phyloP scores from a whole-genome alignment of 2,888 invertebrate species.

The Clivina fossor region DNA sequence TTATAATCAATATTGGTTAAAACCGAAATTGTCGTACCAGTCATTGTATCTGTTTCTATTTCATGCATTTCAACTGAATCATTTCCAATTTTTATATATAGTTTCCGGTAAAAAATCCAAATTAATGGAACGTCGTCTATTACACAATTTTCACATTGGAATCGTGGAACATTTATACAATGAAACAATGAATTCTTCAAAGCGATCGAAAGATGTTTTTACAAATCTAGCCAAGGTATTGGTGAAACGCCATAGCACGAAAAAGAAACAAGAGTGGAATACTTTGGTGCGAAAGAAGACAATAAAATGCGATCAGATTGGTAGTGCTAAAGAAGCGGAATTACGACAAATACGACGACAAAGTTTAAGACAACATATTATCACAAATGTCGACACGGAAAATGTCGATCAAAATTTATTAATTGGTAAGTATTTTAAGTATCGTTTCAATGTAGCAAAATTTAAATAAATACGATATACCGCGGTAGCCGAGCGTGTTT shows the following conservation, averaged over 20 bases:
- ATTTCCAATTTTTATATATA: constrained; percentile 46
- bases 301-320: constrained; percentile 72
- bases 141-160: constrained; percentile 90
- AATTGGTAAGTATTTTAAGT: constrained; percentile 60
- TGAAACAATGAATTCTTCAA: constrained; percentile 69
- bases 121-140: constrained; percentile 80
- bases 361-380: constrained; percentile 70
- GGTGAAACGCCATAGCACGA: constrained; percentile 60
- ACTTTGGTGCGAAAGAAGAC: constrained; percentile 76
- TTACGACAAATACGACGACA: constrained; percentile 65
- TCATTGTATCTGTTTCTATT: too few species aligned
- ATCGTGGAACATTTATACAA: constrained; percentile 80
- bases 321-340: constrained; percentile 69
- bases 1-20: too few species aligned
- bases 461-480: too few species aligned
- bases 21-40: too few species aligned
- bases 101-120: constrained; percentile 83
- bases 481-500: too few species aligned
- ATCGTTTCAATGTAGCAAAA: too few species aligned
- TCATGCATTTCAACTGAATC: too few species aligned
- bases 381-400: constrained; percentile 64
- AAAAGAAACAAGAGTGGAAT: constrained; percentile 80
- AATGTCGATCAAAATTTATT: constrained; percentile 74
- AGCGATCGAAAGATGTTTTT: constrained; percentile 77
- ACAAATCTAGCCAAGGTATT: constrained; percentile 81